Evolutionary conservation across 2,113 vertebrate species (phyloP).

Genomic region (Beaufortia kweichowensis): DNA sequence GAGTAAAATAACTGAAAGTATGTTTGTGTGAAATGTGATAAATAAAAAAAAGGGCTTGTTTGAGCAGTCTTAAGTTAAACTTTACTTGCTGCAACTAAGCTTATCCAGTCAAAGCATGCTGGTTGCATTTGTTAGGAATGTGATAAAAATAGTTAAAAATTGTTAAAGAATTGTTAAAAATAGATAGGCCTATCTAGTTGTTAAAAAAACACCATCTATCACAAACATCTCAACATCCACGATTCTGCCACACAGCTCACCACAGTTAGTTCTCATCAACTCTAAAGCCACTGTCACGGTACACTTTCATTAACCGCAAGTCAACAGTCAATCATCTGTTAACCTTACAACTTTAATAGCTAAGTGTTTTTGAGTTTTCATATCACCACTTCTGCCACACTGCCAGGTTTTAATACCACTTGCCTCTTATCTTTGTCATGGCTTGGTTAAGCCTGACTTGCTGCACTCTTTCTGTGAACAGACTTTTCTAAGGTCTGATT

Average conservation of each 20-base stretch:
- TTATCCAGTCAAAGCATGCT: constrained; percentile 55
- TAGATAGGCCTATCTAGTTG: too few relatives aligned
- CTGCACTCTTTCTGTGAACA: constrained; percentile 55
- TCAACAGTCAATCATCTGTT: constrained; percentile 12
- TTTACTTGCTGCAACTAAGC: constrained; percentile 1
- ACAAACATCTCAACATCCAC: constrained; percentile 5
- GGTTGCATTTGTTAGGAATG: constrained; percentile 22
- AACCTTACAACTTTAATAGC: neutral
- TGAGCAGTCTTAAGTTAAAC: constrained; percentile 18
- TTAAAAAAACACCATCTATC: neutral
- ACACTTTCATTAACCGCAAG: neutral
- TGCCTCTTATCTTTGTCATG: constrained; percentile 48
- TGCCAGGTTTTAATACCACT: constrained; percentile 63
- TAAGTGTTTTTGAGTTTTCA: constrained; percentile 44
- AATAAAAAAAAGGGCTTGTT: neutral
- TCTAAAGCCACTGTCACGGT: neutral
- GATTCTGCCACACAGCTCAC: too few relatives aligned
- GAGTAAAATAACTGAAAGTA: neutral
- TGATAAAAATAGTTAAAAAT: too few relatives aligned
- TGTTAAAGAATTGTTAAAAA: too few relatives aligned
- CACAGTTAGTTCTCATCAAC: neutral
- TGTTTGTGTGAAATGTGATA: neutral
- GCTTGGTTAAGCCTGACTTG: constrained; percentile 54
- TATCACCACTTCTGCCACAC: constrained; percentile 60
- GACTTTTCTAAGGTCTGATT: constrained; percentile 24